phyloP scores from a whole-genome alignment of 2,113 vertebrate genomes.

The Cephalopholis sonnerati region DNA sequence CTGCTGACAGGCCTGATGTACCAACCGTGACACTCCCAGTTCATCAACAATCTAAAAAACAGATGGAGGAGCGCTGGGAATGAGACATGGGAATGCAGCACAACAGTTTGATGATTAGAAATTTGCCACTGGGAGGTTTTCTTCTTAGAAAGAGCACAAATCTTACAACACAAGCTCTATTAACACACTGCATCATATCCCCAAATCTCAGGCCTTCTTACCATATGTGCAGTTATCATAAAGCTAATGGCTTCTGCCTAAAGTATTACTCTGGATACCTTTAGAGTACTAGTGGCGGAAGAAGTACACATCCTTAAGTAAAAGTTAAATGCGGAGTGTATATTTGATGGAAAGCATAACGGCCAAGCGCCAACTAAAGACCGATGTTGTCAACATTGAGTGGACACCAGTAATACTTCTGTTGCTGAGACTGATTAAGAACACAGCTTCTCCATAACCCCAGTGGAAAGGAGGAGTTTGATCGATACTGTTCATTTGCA shows the following conservation, averaged over 20 bases:
- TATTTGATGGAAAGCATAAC: too few relatives aligned
- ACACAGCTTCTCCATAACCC: too few relatives aligned
- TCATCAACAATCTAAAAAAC: constrained; percentile 76
- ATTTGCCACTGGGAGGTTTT: not conserved
- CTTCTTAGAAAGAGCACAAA: not conserved
- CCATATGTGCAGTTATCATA: not conserved
- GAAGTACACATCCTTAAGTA: not conserved
- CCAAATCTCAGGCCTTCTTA: not conserved
- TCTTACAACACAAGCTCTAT: not conserved
- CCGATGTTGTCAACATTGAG: too few relatives aligned
- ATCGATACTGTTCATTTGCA: too few relatives aligned
- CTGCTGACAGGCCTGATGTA: constrained; percentile 70
- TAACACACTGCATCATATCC: not conserved
- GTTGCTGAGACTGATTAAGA: too few relatives aligned
- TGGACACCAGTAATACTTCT: too few relatives aligned
- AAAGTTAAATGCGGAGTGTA: not conserved
- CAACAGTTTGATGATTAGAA: constrained; percentile 43
- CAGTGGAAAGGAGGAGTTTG: too few relatives aligned
- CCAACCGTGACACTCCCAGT: constrained; percentile 65
- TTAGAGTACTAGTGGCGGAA: not conserved
- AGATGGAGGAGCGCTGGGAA: constrained; percentile 65
- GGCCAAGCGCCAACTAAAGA: too few relatives aligned
- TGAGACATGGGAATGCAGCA: constrained; percentile 61
- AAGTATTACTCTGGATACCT: constrained; percentile 6
- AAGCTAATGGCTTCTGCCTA: not conserved